Evolutionary conservation across 2,888 invertebrate genomes (phyloP).

Genomic region (Gryllus longicercus): DNA sequence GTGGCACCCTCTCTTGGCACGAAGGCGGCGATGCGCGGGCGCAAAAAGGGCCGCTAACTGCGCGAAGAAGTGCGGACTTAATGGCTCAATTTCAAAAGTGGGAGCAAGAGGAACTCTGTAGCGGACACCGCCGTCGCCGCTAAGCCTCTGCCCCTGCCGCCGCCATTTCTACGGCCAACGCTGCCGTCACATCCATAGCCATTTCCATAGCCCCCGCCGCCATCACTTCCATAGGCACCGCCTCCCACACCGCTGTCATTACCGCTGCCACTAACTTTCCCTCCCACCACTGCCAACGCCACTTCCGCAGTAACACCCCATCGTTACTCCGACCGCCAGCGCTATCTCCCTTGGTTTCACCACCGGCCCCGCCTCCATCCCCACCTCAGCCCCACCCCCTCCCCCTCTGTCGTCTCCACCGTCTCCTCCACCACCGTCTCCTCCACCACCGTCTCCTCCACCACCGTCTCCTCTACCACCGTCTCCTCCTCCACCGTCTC

Average conservation of each 20-base stretch:
- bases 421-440: not conserved
- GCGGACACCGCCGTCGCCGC: not conserved
- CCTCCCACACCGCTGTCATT: not conserved
- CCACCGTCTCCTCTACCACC: too few relatives aligned
- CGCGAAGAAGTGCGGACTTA: slow-evolving; percentile 6
- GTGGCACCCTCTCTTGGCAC: not conserved
- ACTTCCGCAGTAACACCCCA: not conserved
- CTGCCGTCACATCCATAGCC: not conserved
- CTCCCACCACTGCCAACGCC: too few relatives aligned
- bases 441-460: not conserved
- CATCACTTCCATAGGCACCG: not conserved
- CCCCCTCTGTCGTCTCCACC: not conserved
- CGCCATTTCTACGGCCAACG: too few relatives aligned
- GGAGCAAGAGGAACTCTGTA: not conserved
- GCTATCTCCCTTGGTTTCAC: too few relatives aligned
- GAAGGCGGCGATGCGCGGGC: not conserved
- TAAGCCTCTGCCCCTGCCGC: not conserved
- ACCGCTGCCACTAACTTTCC: too few relatives aligned
- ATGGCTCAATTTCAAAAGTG: slow-evolving; percentile 4
- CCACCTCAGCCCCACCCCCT: too few relatives aligned
- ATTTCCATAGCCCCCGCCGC: not conserved
- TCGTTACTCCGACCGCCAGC: too few relatives aligned
- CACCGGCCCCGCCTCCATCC: too few relatives aligned
- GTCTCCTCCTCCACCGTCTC: too few relatives aligned
- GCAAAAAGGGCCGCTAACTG: not conserved